These are phyloP conservation scores for Metalampra italica DNA, from an alignment of 2,888 invertebrate species.

Conservation along the genomic window DNA sequence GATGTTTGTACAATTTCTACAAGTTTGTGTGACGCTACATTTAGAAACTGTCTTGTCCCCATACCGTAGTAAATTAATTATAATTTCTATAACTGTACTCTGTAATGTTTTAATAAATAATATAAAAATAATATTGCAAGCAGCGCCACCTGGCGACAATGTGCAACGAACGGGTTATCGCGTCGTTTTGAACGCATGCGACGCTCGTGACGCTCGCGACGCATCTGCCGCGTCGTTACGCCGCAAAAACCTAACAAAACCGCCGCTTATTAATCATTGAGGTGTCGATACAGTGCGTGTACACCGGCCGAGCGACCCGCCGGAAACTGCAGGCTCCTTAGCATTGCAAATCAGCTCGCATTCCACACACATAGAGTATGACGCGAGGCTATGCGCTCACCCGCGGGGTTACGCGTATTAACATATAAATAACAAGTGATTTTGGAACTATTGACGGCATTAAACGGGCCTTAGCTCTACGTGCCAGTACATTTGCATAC, in stretches of 20 bases:
- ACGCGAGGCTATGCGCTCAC: conserved; percentile 20
- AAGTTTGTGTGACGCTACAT: no score
- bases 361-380: conserved; percentile 35
- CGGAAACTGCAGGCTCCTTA: conserved; percentile 31
- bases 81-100: no score
- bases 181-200: neutral
- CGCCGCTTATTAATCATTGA: conserved; percentile 56
- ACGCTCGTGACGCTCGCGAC: no score
- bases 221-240: conserved; percentile 1
- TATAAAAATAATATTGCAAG: no score
- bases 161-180: neutral
- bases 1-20: no score
- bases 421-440: conserved; percentile 73
- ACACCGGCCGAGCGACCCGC: no score
- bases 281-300: conserved; percentile 36
- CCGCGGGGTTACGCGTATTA: conserved; percentile 54
- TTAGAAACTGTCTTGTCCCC: no score
- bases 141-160: neutral
- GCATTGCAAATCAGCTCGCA: conserved; percentile 48
- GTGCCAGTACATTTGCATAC: conserved; percentile 20
- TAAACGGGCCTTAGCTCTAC: conserved; percentile 47
- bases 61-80: no score
- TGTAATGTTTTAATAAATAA: no score
- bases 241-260: conserved; percentile 37
- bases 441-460: conserved; percentile 60